phyloP scores from a whole-genome alignment of 2,113 vertebrate species.

The Podiceps cristatus region DNA sequence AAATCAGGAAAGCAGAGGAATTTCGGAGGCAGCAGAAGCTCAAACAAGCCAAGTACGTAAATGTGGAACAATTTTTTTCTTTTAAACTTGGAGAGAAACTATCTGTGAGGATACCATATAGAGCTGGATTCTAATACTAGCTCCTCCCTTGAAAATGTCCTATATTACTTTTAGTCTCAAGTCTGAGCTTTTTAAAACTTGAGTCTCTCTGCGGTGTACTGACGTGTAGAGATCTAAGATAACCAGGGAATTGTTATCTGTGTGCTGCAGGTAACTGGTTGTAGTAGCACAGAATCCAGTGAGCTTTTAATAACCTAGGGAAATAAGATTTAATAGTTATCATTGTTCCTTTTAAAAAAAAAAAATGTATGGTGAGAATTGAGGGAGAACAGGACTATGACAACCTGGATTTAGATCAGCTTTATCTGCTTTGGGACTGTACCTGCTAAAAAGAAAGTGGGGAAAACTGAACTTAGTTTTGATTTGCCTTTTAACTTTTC shows the following conservation, averaged over 20 bases:
- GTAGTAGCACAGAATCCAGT: neutral
- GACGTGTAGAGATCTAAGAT: neutral
- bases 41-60: conserved; percentile 87
- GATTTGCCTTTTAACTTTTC: neutral
- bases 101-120: neutral
- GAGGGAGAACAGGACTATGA: neutral
- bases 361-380: neutral
- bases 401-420: neutral
- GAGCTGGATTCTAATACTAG: neutral
- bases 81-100: neutral
- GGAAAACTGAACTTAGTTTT: neutral
- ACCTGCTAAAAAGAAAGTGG: neutral
- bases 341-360: neutral
- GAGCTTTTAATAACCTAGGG: neutral
- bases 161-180: neutral
- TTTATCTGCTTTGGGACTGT: neutral
- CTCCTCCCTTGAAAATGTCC: neutral
- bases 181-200: neutral
- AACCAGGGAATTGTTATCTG: neutral
- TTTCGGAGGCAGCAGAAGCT: conserved; percentile 89
- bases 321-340: neutral
- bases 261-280: neutral
- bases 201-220: neutral
- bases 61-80: neutral
- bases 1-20: conserved; percentile 87